A percentile compares a stretch with the other conserved stretches of the same genome.
Evolutionary conservation across 2,888 invertebrate species (phyloP).

Genomic region (Aspidiotus destructor): DNA sequence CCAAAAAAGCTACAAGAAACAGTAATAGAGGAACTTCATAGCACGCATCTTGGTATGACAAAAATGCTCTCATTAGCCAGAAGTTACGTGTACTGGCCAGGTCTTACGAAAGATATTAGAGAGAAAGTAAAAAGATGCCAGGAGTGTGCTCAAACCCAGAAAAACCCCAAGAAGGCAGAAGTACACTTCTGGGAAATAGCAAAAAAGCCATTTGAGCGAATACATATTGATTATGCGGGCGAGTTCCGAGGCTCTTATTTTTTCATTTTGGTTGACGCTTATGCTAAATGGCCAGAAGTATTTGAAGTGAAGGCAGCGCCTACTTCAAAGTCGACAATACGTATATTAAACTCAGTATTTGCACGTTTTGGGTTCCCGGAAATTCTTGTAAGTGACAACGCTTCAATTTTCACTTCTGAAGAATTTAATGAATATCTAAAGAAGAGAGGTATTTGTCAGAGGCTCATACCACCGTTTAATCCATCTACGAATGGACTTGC

Average conservation of each 20-base stretch:
- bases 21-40: conserved; percentile 38
- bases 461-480: background rate
- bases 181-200: conserved; percentile 8
- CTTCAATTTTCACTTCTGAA: conserved; percentile 3
- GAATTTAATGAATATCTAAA: conserved; percentile 8
- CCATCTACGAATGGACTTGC: conserved; percentile 6
- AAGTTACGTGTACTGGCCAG: conserved; percentile 25
- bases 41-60: conserved; percentile 36
- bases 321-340: conserved; percentile 17
- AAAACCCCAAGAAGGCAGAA: conserved; percentile 5
- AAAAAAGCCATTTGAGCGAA: background rate
- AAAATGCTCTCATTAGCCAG: conserved; percentile 23
- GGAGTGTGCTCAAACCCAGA: background rate
- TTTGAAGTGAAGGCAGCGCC: conserved; percentile 34
- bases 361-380: conserved; percentile 21
- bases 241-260: conserved; percentile 22
- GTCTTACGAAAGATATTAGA: conserved; percentile 11
- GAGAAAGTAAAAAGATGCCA: background rate
- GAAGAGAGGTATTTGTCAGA: conserved; percentile 8
- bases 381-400: conserved; percentile 24
- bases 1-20: conserved; percentile 11
- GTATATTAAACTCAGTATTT: conserved; percentile 10
- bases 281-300: conserved; percentile 29
- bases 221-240: conserved; percentile 32
- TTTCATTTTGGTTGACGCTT: conserved; percentile 25